phyloP scores from a whole-genome alignment of 2,888 invertebrate genomes.

The Tanypteryx hageni region DNA sequence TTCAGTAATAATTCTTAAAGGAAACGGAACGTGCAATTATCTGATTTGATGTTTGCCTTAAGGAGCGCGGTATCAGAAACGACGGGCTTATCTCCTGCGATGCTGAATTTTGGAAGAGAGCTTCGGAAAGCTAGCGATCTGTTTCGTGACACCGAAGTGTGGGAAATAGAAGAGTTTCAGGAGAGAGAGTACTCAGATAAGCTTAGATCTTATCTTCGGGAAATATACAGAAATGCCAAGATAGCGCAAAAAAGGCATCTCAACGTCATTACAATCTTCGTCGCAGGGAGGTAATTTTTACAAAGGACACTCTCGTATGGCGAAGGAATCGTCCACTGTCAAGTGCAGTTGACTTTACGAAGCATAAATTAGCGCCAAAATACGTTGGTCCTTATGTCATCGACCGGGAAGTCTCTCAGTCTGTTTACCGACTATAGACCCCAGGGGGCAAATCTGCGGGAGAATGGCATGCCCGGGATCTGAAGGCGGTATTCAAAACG shows the following conservation, averaged over 20 bases:
- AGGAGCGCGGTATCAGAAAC: slow-evolving; percentile 10
- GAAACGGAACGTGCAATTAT: too few relatives aligned
- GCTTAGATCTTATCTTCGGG: too few relatives aligned
- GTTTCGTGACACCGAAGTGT: neutral
- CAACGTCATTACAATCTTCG: slow-evolving; percentile 14
- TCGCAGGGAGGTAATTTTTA: neutral
- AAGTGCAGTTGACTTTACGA: too few relatives aligned
- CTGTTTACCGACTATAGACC: too few relatives aligned
- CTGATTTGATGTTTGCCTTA: too few relatives aligned
- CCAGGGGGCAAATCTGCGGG: too few relatives aligned
- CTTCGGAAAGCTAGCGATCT: neutral
- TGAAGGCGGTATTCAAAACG: too few relatives aligned
- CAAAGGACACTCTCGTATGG: neutral
- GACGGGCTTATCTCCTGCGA: neutral
- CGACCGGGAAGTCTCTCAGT: too few relatives aligned
- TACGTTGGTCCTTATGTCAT: neutral
- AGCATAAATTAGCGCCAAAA: neutral
- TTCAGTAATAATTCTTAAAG: too few relatives aligned
- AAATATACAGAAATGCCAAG: neutral
- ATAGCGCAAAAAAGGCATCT: neutral
- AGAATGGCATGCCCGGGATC: too few relatives aligned
- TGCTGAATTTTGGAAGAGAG: neutral
- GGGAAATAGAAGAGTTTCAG: neutral
- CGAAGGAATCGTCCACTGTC: too few relatives aligned
- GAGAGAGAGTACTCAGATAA: neutral